Base-by-base conservation (phyloP, 2,888 invertebrate genomes). In the Meiosimyza platycephala region DNA sequence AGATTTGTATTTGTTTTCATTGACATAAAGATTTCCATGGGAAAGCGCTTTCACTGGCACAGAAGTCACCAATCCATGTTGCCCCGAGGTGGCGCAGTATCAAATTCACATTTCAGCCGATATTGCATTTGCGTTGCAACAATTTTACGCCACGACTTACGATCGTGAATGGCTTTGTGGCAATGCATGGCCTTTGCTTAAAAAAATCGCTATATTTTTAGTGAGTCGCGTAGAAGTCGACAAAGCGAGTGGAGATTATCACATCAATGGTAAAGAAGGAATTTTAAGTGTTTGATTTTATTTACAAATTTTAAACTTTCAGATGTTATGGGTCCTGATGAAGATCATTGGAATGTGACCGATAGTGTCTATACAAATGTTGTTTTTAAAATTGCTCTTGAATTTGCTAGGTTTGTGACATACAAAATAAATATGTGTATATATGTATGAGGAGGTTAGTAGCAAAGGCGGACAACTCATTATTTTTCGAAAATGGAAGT, bases 241-340 rank as follows among this genome's bases (percentile, higher is more conserved):
- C 79, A 87, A 88, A 72, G 85, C 85, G 0, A 87, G 88, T 0
- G 87, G 88, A 40, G 81, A 88, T 0, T 89, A 89, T 72, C 89
- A 90, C 74, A 89, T 90, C 70, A 84, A 85, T 75, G 88, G 90
- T 90, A 85, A 86, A 77, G 57, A 63, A 12, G 57, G 51, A 57
- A 13, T 66, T 67, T 48, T 12, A n/a, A 60, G 40, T 40, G 9
- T 1, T 50, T 57, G 2, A 47, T 48, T 47, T 18, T 48, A 9
- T 55, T 6, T 33, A 22, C n/a, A 50, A 9, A 9, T 7, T 40
- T 66, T 9, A 40, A 40, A 40, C 9, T 40, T 9, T 9, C 79
- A 90, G 89, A 89, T 84, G 89, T 91, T 6, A 91, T 91, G 91
- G 91, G 91, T 1, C 91, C 91, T 0, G 91, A 91, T 76, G 91